These are phyloP conservation scores for Drosophila falleni DNA, from an alignment of 2,888 invertebrate genomes.

Conservation along the genomic window DNA sequence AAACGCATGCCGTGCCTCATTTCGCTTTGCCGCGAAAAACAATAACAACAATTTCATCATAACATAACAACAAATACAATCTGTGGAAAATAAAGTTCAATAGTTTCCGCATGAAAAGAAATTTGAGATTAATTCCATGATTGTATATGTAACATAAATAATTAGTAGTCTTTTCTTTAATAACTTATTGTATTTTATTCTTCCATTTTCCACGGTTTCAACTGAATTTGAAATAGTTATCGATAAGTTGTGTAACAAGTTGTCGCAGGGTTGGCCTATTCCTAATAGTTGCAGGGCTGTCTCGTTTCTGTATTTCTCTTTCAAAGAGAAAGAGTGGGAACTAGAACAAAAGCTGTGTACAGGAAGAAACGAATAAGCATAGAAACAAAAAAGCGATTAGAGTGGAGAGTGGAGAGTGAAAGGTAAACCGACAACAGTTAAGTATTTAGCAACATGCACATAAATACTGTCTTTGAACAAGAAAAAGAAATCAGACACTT, in stretches of 20 bases:
- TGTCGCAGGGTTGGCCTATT: background rate
- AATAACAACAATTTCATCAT: constrained; percentile 25
- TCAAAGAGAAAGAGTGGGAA: background rate
- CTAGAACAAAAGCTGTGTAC: constrained; percentile 1
- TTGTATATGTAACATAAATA: background rate
- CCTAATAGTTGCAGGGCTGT: background rate
- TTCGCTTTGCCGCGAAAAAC: constrained; percentile 13
- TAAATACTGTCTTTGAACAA: constrained; percentile 28
- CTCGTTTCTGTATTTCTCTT: background rate
- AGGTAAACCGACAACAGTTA: constrained; percentile 26
- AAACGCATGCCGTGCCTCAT: constrained; percentile 26
- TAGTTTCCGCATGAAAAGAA: constrained; percentile 39
- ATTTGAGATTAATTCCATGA: constrained; percentile 1
- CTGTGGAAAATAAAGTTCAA: constrained; percentile 38
- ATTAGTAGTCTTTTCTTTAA: background rate
- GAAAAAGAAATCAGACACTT: constrained; percentile 56
- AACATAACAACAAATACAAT: constrained; percentile 2
- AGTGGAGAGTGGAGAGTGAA: constrained; percentile 36
- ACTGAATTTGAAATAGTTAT: background rate
- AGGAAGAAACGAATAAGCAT: background rate
- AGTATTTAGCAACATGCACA: constrained; percentile 25
- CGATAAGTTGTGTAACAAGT: background rate
- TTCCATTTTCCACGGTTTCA: no score
- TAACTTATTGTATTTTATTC: background rate
- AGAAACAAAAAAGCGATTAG: background rate